These are phyloP conservation scores for Brenthis hecate DNA, from an alignment of 2,888 invertebrate genomes.

Conservation along the genomic window DNA sequence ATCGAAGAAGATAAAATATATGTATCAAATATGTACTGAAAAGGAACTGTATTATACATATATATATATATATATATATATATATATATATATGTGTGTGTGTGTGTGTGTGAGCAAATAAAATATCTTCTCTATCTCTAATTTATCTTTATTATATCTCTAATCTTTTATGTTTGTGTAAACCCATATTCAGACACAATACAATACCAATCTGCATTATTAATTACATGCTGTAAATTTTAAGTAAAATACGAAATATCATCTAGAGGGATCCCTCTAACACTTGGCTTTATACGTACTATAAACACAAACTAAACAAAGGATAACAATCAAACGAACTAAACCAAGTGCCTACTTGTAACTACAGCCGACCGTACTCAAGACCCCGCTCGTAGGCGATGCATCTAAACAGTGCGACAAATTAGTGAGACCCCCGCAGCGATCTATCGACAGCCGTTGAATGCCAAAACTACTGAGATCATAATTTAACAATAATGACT, in stretches of 20 bases:
- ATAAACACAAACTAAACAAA: conserved; percentile 20
- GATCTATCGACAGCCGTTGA: conserved; percentile 11
- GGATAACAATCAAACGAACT: conserved; percentile 25
- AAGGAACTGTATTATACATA: no score
- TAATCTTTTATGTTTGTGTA: no score
- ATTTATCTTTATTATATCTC: no score
- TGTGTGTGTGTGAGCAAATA: no score
- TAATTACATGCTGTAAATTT: no score
- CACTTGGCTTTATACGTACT: neutral
- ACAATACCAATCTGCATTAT: no score
- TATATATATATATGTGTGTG: no score
- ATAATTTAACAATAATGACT: neutral
- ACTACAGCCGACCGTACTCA: conserved; percentile 23
- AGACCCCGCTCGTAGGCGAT: conserved; percentile 4
- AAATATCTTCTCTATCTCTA: no score
- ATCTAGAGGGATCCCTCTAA: neutral
- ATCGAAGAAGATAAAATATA: no score
- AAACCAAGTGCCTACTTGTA: conserved; percentile 21
- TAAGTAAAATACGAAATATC: neutral
- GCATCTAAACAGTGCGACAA: conserved; percentile 23
- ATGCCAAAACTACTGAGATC: neutral
- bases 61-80: no score
- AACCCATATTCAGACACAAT: no score
- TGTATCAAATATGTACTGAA: no score
- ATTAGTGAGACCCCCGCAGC: conserved; percentile 25